Base-by-base conservation (phyloP, 2,888 invertebrate genomes). In the Metallyticus violacea region DNA sequence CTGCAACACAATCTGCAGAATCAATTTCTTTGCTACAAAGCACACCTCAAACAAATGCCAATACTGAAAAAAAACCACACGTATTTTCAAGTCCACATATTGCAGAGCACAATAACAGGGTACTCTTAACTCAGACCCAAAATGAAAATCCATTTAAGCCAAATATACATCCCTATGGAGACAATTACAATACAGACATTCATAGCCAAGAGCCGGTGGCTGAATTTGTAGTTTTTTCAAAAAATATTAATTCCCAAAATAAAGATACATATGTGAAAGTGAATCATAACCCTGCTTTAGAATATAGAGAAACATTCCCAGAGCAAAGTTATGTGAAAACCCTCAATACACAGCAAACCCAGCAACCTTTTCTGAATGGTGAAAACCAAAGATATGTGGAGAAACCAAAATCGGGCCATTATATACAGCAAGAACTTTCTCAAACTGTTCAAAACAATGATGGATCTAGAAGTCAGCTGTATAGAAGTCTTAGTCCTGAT, bases 81-180 rank as follows among this genome's bases (percentile, higher is more conserved):
- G 15, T 15, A 15, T 62, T 62, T 62, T 4, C 40, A 15, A 62
- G 22, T 62, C 40, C 9, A 4, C 40, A 15, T 15, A 15, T 62
- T 62, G 9, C 40, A 62, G 40, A 62, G 40, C 40, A 62, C 40
- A 62, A 15, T 22, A 62, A 62, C 40, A 62, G 40, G 15, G 40
- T 62, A 15, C 22, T 3, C 1, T 15, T 22, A 62, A 62, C 15
- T 15, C 40, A 40, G 40, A 40, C 77, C 26, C 29, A 22, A 79
- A 87, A 85, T 29, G 85, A 87, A 22, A 40, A 76, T 27, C 85
- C 85, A 27, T 87, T 87, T 30, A 87, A 30, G 77, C 87, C 87
- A 80, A 87, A 85, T 28, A 77, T 28, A 76, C 85, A 85, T 78
- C 85, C 87, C 5, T 87, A 85, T 81, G 85, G 85, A 9, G 79